Conservation (phyloP, 1,140 invertebrate genomes). For the Drosophila nebulosa region DNA sequence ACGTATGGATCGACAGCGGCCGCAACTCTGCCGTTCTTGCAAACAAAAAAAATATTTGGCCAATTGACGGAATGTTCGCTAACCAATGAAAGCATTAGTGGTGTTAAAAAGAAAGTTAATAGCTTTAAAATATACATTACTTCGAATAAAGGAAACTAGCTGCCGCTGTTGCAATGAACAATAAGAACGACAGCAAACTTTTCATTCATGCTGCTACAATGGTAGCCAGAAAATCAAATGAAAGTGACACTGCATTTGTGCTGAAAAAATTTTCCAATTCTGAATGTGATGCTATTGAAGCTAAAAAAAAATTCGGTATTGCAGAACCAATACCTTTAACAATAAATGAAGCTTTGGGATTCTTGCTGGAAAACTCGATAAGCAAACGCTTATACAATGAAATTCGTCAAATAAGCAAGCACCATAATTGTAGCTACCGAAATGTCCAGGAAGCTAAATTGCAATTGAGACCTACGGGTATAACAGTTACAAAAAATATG, state of each 20-base stretch:
- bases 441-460: not conserved
- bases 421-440: too few species aligned
- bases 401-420: not conserved
- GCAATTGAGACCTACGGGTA: not conserved
- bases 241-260: too few species aligned
- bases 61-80: too few species aligned
- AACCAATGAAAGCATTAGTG: not conserved
- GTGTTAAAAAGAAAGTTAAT: too few species aligned
- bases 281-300: not conserved
- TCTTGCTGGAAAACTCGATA: too few species aligned
- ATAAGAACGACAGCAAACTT: too few species aligned
- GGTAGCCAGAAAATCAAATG: not conserved
- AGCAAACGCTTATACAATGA: too few species aligned
- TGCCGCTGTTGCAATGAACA: too few species aligned
- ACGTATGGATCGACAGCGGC: not conserved
- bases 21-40: constrained; percentile 4
- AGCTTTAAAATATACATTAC: too few species aligned
- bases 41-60: too few species aligned
- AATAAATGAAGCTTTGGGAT: not conserved
- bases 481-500: not conserved
- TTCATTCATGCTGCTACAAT: not conserved
- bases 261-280: not conserved
- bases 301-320: not conserved
- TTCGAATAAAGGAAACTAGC: not conserved
- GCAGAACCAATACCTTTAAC: not conserved